These are phyloP conservation scores for Himantopus leucocephalus DNA, from an alignment of 2,113 vertebrate genomes.

Conservation along the genomic window DNA sequence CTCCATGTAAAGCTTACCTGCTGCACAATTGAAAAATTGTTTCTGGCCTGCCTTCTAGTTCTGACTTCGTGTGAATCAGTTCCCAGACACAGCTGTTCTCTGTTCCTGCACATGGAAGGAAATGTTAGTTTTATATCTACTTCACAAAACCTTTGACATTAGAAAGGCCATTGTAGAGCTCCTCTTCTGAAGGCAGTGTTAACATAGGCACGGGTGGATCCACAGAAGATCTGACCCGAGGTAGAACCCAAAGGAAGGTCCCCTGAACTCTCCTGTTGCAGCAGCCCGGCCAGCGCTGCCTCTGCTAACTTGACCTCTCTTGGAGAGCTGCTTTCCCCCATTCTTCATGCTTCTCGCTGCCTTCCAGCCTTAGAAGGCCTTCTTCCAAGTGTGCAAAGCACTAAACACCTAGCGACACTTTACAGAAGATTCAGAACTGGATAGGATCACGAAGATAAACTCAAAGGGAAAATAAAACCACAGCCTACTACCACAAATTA, in stretches of 20 bases:
- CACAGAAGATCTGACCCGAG: not conserved
- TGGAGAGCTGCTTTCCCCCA: not conserved
- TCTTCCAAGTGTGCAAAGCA: not conserved
- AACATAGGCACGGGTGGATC: not conserved
- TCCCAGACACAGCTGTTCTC: conserved; percentile 94
- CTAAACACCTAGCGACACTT: not conserved
- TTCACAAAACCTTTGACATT: not conserved
- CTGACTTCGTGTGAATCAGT: conserved; percentile 93
- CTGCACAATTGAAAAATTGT: conserved; percentile 92
- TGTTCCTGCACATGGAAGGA: conserved; percentile 67
- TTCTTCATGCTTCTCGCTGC: not conserved
- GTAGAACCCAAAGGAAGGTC: not conserved
- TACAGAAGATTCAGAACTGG: not conserved
- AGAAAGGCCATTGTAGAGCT: not conserved
- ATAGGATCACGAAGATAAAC: not conserved
- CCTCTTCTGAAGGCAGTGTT: not conserved
- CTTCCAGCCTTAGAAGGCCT: not conserved
- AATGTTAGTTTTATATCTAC: not conserved
- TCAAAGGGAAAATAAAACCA: not conserved
- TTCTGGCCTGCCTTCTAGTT: conserved; percentile 92
- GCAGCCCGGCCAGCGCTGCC: not conserved
- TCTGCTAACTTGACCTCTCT: not conserved
- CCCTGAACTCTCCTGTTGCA: not conserved
- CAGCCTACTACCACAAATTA: not conserved
- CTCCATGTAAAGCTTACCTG: conserved; percentile 79